phyloP scores from a whole-genome alignment of 2,113 vertebrate genomes.

The Antechinus stuartii region DNA sequence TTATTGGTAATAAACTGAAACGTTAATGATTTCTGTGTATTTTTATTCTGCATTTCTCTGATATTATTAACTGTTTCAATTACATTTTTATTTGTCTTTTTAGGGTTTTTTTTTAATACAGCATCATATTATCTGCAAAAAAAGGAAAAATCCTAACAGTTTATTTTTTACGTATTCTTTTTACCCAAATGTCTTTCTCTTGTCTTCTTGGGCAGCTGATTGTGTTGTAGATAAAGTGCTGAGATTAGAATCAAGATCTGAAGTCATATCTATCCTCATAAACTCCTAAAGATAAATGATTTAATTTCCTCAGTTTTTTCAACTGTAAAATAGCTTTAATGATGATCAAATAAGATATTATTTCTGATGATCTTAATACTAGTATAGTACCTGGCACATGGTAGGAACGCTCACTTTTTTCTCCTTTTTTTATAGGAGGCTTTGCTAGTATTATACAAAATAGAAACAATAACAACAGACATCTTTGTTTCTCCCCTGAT shows the following conservation, averaged over 20 bases:
- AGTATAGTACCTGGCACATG: not conserved
- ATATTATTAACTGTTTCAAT: not conserved
- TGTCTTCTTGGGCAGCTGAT: not conserved
- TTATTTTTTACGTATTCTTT: not conserved
- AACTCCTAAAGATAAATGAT: not conserved
- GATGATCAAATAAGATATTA: not conserved
- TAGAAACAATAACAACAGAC: not conserved
- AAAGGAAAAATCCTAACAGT: not conserved
- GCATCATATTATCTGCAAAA: not conserved
- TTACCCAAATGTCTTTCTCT: not conserved
- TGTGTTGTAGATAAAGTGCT: not conserved
- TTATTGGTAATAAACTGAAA: not conserved
- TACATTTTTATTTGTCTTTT: not conserved
- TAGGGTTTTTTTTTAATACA: not conserved
- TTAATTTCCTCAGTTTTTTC: not conserved
- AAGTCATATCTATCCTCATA: not conserved
- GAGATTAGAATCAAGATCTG: not conserved
- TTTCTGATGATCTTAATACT: not conserved
- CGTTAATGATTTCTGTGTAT: not conserved
- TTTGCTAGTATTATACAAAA: not conserved
- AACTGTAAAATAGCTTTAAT: not conserved
- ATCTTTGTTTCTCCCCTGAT: not conserved
- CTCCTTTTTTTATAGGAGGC: not conserved
- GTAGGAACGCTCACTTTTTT: not conserved
- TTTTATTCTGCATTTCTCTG: not conserved